A percentile compares a stretch with the other conserved stretches of the same genome.
phyloP scores from a whole-genome alignment of 2,113 vertebrate species.

The Crotalus horridus region DNA sequence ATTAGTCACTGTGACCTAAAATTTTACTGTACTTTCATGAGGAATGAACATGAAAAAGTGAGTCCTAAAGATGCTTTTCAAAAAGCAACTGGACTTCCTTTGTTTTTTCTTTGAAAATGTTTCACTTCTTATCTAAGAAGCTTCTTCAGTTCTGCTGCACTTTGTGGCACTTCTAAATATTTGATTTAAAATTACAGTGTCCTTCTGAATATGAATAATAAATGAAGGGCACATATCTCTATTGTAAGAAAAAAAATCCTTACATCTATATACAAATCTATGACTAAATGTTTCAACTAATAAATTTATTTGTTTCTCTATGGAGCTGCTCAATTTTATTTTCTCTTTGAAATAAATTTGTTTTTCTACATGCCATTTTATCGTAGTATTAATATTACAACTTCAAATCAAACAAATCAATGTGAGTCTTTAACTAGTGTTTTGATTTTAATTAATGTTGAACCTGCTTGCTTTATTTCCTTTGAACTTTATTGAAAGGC shows the following conservation, averaged over 20 bases:
- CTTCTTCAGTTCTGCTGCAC: not conserved
- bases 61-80: not conserved
- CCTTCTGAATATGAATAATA: not conserved
- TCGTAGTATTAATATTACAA: not conserved
- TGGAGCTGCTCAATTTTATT: not conserved
- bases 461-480: slow-evolving; percentile 6
- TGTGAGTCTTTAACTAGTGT: not conserved
- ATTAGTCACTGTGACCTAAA: not conserved
- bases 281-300: not conserved
- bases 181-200: not conserved
- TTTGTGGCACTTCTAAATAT: not conserved
- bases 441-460: not conserved
- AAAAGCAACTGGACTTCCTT: not conserved
- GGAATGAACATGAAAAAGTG: not conserved
- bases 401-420: not conserved
- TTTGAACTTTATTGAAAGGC: slow-evolving; percentile 73
- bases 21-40: not conserved
- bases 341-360: not conserved
- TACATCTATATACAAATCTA: not conserved
- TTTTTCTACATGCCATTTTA: not conserved
- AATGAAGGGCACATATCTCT: not conserved
- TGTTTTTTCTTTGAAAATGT: not conserved
- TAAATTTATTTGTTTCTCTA: not conserved
- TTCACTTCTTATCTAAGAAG: not conserved
- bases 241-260: not conserved